Evolutionary conservation across 2,113 vertebrate species (phyloP), one percentile per base, ranked within the genome.

Genomic region (Atractosteus spatula): DNA sequence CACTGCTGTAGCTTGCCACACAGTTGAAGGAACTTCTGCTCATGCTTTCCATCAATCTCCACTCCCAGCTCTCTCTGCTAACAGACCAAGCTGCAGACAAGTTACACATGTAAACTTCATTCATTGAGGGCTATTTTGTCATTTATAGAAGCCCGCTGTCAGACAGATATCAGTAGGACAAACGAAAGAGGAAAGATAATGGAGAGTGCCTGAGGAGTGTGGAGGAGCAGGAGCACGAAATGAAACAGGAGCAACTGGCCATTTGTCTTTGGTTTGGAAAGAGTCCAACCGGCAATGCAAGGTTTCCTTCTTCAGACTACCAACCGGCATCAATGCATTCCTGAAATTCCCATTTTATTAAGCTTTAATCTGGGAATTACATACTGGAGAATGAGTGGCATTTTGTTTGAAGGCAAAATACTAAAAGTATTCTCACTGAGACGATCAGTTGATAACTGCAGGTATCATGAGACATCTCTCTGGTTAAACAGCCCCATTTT

Each of bases 361-460:
- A 82, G 86, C 16, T 82, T 83, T 84, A 88, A 85, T 86, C 75
- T 76, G 59, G 72, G 83, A 82, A 85, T 87, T 82, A 84, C 79
- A 61, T 72, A 61, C 62, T 43, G 66, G 69, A 69, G 61, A 55
- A 69, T 76, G 65, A 82, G 69, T 61, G 76, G 77, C 71, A 70
- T 71, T 81, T 73, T 81, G 75, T 55, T 56, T 54, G 41, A 71
- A 74, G 76, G 64, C 16, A 81, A 73, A 74, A 3, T 41, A 5
- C 29, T 29, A 29, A 2, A 2, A 29, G 29, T 29, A 29, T 29
- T 29, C 29, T 29, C 29, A 29, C 29, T 29, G 29, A 1, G 44
- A 71, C 54, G 51, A 65, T 42, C 29, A 14, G 79, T 81, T 85
- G 82, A 83, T 78, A 69, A 74, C 13, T 6, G 54, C 57, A 69